A percentile compares a stretch with the other conserved stretches of the same genome.
These are phyloP conservation scores for Mobula birostris DNA, from an alignment of 2,113 vertebrate genomes.

Conservation along the genomic window DNA sequence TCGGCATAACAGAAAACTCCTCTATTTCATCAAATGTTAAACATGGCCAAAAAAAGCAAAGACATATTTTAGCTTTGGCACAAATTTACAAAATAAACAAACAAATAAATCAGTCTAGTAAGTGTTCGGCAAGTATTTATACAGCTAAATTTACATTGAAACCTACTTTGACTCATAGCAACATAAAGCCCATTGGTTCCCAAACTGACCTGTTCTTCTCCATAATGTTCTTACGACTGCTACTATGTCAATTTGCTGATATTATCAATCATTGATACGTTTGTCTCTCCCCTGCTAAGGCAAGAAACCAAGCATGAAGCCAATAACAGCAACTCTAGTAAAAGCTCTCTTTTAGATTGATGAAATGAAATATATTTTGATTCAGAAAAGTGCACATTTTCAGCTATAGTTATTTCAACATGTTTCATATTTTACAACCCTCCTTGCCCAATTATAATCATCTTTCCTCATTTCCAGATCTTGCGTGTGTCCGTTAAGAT, in stretches of 20 bases:
- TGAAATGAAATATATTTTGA: neutral
- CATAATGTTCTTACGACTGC: neutral
- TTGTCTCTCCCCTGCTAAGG: neutral
- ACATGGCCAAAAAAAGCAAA: neutral
- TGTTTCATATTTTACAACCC: neutral
- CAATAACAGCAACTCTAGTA: neutral
- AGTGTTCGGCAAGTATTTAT: neutral
- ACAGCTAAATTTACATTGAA: neutral
- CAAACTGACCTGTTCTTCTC: neutral
- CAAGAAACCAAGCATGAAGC: neutral
- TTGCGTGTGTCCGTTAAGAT: neutral
- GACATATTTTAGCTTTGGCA: slow-evolving; percentile 19
- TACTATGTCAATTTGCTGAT: neutral
- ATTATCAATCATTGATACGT: neutral
- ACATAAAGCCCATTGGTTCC: neutral
- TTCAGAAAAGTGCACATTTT: neutral
- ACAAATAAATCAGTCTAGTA: neutral
- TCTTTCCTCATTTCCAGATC: neutral
- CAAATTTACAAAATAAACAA: neutral
- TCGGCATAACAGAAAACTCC: neutral
- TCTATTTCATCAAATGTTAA: neutral
- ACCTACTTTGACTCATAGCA: neutral
- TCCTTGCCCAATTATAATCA: neutral
- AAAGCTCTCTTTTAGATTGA: neutral
- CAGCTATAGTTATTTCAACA: neutral